These are phyloP conservation scores for Helicoverpa armigera DNA, from an alignment of 1,140 invertebrate species.

Conservation along the genomic window DNA sequence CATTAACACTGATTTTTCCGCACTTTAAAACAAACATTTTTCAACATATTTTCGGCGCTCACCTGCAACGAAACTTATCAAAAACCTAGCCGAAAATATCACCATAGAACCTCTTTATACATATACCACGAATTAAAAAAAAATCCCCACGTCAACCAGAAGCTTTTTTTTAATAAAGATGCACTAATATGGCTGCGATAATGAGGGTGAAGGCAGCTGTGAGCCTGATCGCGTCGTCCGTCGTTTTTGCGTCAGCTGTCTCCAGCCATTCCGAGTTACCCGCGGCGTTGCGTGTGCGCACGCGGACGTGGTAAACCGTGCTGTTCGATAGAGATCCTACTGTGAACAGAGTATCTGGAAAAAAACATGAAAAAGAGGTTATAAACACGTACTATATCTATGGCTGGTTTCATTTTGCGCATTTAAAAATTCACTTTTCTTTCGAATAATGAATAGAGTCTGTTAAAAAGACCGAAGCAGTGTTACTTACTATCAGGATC, in stretches of 20 bases:
- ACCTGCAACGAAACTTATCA: not conserved
- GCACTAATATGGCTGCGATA: constrained; percentile 34
- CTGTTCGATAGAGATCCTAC: constrained; percentile 68
- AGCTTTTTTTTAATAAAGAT: constrained; percentile 46
- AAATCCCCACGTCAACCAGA: constrained; percentile 40
- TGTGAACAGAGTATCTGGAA: constrained; percentile 70
- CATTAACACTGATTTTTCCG: constrained; percentile 17
- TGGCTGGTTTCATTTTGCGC: too few relatives aligned
- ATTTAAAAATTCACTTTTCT: too few relatives aligned
- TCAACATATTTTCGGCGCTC: not conserved
- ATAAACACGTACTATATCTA: not conserved
- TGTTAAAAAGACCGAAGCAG: too few relatives aligned
- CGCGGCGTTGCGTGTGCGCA: constrained; percentile 72
- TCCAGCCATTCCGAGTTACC: constrained; percentile 75
- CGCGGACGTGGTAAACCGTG: constrained; percentile 73
- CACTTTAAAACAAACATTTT: not conserved
- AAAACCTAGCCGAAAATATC: not conserved
- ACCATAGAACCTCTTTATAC: constrained; percentile 6
- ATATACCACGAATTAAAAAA: constrained; percentile 10
- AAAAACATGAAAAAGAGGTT: not conserved
- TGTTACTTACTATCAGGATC: constrained; percentile 60
- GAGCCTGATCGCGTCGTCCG: constrained; percentile 59
- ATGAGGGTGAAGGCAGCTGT: constrained; percentile 59
- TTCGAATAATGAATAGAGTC: too few relatives aligned
- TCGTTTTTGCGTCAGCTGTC: constrained; percentile 54